These are phyloP conservation scores for Athalia rosae DNA, from an alignment of 2,888 invertebrate species.

Conservation along the genomic window DNA sequence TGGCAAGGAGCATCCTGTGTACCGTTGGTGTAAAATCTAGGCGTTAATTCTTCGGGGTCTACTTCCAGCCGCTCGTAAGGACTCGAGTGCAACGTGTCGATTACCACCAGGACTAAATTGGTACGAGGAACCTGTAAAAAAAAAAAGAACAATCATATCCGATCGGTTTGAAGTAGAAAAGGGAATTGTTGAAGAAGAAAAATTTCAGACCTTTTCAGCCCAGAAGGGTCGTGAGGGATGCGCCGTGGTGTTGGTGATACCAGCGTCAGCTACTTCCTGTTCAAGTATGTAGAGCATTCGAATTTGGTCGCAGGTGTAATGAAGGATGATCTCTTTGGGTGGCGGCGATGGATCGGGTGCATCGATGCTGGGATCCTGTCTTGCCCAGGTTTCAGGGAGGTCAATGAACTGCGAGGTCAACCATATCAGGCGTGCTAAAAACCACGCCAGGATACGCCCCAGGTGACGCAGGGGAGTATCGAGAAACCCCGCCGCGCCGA, in stretches of 20 bases:
- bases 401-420: slow-evolving; percentile 65
- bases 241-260: slow-evolving; percentile 70
- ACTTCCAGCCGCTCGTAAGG: slow-evolving; percentile 75
- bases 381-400: slow-evolving; percentile 61
- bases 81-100: slow-evolving; percentile 76
- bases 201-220: slow-evolving; percentile 77
- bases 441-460: slow-evolving; percentile 70
- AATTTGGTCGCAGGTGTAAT: slow-evolving; percentile 83
- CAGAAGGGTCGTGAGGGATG: slow-evolving; percentile 79
- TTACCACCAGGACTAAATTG: slow-evolving; percentile 85
- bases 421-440: slow-evolving; percentile 68
- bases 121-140: slow-evolving; percentile 79
- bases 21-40: slow-evolving; percentile 71
- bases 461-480: slow-evolving; percentile 68
- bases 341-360: slow-evolving; percentile 67
- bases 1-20: slow-evolving; percentile 81
- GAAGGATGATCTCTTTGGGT: slow-evolving; percentile 58
- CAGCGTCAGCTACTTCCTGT: slow-evolving; percentile 74
- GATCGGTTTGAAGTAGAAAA: not conserved
- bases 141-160: not conserved
- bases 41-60: slow-evolving; percentile 73
- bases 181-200: not conserved
- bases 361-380: slow-evolving; percentile 62
- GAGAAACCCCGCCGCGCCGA: slow-evolving; percentile 59
- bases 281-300: slow-evolving; percentile 83